Conservation (phyloP, 2,888 invertebrate species). For the Lepidonotus clava region DNA sequence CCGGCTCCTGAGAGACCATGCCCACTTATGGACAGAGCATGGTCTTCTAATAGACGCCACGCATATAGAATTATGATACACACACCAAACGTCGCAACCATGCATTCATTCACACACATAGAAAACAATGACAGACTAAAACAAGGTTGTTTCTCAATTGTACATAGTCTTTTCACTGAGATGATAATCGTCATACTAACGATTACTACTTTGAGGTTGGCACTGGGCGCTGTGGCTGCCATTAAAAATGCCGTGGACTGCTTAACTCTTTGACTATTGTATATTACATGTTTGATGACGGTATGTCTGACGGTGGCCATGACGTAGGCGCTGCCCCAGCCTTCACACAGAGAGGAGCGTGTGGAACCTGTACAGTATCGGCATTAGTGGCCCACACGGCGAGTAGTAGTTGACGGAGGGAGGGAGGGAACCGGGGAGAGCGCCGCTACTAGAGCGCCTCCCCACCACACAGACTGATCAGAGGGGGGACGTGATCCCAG, state of each 20-base stretch:
- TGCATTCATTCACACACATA: slow-evolving; percentile 32
- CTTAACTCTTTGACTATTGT: too few relatives aligned
- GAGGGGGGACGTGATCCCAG: neutral
- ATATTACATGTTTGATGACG: neutral
- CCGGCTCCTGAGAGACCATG: slow-evolving; percentile 28
- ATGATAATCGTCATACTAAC: neutral
- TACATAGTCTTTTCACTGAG: slow-evolving; percentile 38
- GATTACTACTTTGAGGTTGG: too few relatives aligned
- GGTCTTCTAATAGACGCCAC: too few relatives aligned
- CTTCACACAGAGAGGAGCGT: neutral
- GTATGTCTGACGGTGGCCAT: slow-evolving; percentile 7
- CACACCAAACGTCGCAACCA: neutral
- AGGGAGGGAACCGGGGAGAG: neutral
- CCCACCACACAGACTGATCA: too few relatives aligned
- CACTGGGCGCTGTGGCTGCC: too few relatives aligned
- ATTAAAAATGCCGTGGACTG: too few relatives aligned
- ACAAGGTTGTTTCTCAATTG: neutral
- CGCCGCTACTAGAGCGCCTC: neutral
- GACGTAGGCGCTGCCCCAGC: neutral
- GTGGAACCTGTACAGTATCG: neutral
- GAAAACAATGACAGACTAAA: neutral
- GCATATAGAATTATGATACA: too few relatives aligned
- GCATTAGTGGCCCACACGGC: neutral
- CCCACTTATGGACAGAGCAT: neutral
- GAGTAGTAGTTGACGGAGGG: neutral